Percentiles rank a stretch among this genome's conserved stretches.
These are phyloP conservation scores for Caenorhabditis doughertyi DNA, from an alignment of 2,888 invertebrate genomes.

Conservation along the genomic window DNA sequence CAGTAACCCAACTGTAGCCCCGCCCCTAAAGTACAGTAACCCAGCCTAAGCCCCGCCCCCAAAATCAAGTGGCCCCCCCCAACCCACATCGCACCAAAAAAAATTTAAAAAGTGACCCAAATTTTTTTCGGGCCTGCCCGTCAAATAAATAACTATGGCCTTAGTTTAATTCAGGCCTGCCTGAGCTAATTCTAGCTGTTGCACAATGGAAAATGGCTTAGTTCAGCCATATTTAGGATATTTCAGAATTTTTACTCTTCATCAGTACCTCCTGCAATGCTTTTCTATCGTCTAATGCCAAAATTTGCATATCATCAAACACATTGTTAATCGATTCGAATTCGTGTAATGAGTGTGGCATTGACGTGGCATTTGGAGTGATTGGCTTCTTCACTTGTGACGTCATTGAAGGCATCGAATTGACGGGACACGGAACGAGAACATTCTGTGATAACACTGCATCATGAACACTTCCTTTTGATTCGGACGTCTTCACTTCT, in stretches of 20 bases:
- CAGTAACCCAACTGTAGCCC: too few relatives aligned
- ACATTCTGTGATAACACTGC: constrained; percentile 41
- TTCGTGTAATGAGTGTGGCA: constrained; percentile 67
- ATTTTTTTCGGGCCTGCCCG: too few relatives aligned
- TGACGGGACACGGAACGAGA: constrained; percentile 46
- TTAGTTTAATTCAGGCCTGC: too few relatives aligned
- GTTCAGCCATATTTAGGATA: background rate
- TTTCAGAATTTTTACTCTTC: too few relatives aligned
- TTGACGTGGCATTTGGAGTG: constrained; percentile 5
- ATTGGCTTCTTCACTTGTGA: constrained; percentile 6
- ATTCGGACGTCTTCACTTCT: constrained; percentile 28
- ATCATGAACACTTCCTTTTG: constrained; percentile 12
- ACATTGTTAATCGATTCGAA: constrained; percentile 73
- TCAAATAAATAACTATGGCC: too few relatives aligned
- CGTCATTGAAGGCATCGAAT: background rate
- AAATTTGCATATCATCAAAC: constrained; percentile 78
- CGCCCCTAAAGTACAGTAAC: too few relatives aligned
- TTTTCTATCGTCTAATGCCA: constrained; percentile 75
- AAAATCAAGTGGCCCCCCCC: too few relatives aligned
- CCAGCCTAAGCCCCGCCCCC: too few relatives aligned
- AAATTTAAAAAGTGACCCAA: too few relatives aligned
- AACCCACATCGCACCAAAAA: too few relatives aligned
- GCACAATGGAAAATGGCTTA: too few relatives aligned
- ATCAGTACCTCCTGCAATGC: constrained; percentile 67
- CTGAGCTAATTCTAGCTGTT: too few relatives aligned